Evolutionary conservation across 30 jellyfish, hydroid and myxozoan genomes (phyloP), one percentile per base, ranked within the genome.

Genomic region (Rhopilema esculentum): DNA sequence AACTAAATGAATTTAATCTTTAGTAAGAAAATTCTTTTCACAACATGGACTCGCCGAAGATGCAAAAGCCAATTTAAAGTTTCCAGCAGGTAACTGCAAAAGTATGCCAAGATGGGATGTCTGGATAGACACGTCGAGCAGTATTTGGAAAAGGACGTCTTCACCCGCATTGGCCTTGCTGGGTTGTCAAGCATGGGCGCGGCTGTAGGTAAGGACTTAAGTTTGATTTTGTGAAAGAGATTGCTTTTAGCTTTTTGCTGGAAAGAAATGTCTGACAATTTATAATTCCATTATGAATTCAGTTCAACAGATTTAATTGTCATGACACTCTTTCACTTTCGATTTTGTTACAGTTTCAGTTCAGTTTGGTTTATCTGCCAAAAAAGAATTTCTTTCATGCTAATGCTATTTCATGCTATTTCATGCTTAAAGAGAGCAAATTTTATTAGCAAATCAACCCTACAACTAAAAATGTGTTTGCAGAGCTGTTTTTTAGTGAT

Each of bases 101-200:
- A 12, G 57, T 12, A 40, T 12, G 57, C 12, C 57, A 40, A 40
- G 9, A 40, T 40, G 57, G 92, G 85, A 40, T 76, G 79, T 20
- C 24, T 49, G 27, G 31, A 70, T 22, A 83, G 57, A 85, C 71
- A 32, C 32, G 17, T 40, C 50, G 22, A 49, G 1, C 24, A 25
- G 15, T 50, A 29, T 8, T 48, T 77, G 27, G 27, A 52, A 27
- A 82, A 49, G 9, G 74, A 33, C 23, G 72, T 66, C 69, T 25
- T 69, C n/a, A 82, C 91, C 24, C 80, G 91, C 2, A 17, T 63
- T 20, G 65, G 75, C 53, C 30, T 82, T 16, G 80, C 91, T 16
- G 91, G 91, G 27, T 19, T 82, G 23, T 67, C 91, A 15, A 63
- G 91, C 50, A 82, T 82, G 91, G 68, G 83, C 24, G 91, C 85